Evolutionary conservation across 2,797 vertebrate genomes (phyloP).

Genomic region (Chloroceryle amazona): DNA sequence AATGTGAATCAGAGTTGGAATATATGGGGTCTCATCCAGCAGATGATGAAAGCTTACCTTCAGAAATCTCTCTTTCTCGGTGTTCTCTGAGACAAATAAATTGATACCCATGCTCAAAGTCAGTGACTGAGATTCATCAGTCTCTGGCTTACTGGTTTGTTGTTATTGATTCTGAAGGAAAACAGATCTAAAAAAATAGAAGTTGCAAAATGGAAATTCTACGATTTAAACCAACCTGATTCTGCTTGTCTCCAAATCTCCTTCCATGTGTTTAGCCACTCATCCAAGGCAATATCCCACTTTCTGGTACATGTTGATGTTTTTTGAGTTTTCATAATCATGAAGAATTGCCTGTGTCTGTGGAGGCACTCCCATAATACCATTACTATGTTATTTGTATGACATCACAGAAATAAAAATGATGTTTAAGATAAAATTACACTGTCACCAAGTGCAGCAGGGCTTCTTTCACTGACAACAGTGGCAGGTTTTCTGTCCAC

Average conservation of each 20-base stretch:
- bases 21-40: fast-evolving
- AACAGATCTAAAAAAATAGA: fast-evolving
- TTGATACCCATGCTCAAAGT: neutral
- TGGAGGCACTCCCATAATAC: neutral
- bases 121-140: neutral
- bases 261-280: neutral
- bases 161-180: neutral
- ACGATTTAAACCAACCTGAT: fast-evolving
- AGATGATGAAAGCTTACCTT: neutral
- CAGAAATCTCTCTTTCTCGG: neutral
- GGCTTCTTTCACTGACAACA: neutral
- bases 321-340: neutral
- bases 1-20: neutral
- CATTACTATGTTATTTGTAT: fast-evolving
- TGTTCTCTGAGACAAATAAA: neutral
- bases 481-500: neutral
- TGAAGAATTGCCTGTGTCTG: neutral
- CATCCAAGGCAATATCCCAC: neutral
- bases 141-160: neutral
- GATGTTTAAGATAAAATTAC: neutral
- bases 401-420: neutral
- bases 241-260: neutral
- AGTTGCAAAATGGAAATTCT: neutral
- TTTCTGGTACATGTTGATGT: neutral
- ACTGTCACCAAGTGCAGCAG: neutral